Conservation (phyloP, 2,888 invertebrate genomes). For the Congeria kusceri region DNA sequence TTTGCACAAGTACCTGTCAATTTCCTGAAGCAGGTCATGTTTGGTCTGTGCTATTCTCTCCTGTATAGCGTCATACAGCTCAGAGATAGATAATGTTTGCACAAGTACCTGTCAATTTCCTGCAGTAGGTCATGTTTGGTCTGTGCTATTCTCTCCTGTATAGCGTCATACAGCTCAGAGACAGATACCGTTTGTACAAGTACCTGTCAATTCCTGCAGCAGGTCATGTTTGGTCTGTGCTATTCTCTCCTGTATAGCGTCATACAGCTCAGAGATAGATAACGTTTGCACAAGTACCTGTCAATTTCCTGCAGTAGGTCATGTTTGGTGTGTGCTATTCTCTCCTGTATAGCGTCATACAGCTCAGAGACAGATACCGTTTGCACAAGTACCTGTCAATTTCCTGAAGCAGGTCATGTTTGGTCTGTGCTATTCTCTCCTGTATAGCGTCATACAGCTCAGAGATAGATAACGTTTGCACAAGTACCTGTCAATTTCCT, state of each 20-base stretch:
- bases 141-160: constrained; percentile 89
- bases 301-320: constrained; percentile 89
- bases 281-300: constrained; percentile 85
- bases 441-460: constrained; percentile 89
- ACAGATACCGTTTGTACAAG: constrained; percentile 80
- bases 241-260: constrained; percentile 89
- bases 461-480: constrained; percentile 85
- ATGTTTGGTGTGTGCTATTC: constrained; percentile 89
- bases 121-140: constrained; percentile 89
- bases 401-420: constrained; percentile 89
- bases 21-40: constrained; percentile 89
- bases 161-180: constrained; percentile 89
- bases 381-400: constrained; percentile 87
- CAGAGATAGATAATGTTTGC: constrained; percentile 85
- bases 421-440: constrained; percentile 89
- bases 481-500: constrained; percentile 89
- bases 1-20: constrained; percentile 87
- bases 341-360: constrained; percentile 89
- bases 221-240: constrained; percentile 89
- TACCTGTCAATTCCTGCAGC: constrained; percentile 89
- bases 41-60: constrained; percentile 90
- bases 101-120: constrained; percentile 88
- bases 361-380: constrained; percentile 87
- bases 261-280: constrained; percentile 88
- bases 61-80: constrained; percentile 89